These are phyloP conservation scores for Zaprionus vittiger DNA, from an alignment of 1,140 invertebrate genomes.

Conservation along the genomic window DNA sequence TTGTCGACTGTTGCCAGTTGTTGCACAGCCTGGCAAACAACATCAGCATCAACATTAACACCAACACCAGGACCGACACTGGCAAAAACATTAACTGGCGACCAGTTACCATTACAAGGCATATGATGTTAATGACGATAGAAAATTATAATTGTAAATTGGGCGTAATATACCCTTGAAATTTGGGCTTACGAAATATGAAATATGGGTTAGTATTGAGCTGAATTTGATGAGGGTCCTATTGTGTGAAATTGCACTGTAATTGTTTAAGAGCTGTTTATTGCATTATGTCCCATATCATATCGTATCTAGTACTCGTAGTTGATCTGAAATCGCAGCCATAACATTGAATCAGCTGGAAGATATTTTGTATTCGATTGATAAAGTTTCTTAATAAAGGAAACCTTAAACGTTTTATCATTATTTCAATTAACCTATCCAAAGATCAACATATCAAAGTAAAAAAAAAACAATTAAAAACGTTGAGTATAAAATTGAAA, in stretches of 20 bases:
- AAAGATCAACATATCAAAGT: conserved; percentile 19
- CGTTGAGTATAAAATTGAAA: conserved; percentile 9
- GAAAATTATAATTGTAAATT: conserved; percentile 36
- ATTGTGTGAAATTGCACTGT: too few relatives aligned
- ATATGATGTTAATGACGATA: conserved; percentile 59
- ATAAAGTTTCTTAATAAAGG: neutral
- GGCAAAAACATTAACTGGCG: conserved; percentile 49
- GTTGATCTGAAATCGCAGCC: too few relatives aligned
- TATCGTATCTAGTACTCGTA: too few relatives aligned
- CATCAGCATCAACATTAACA: conserved; percentile 60
- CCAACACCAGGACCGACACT: conserved; percentile 52
- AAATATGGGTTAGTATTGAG: neutral
- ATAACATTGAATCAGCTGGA: neutral
- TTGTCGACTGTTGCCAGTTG: conserved; percentile 17
- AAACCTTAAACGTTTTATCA: neutral
- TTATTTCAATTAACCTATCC: neutral
- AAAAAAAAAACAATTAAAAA: conserved; percentile 3
- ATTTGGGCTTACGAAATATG: neutral
- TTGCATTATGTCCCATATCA: too few relatives aligned
- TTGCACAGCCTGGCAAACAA: conserved; percentile 37
- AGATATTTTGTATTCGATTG: neutral
- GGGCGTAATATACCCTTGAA: conserved; percentile 44
- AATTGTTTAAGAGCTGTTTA: too few relatives aligned
- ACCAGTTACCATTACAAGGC: conserved; percentile 71
- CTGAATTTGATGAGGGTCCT: neutral